Evolutionary conservation across 2,113 vertebrate genomes (phyloP).

Genomic region (Datnioides undecimradiatus): DNA sequence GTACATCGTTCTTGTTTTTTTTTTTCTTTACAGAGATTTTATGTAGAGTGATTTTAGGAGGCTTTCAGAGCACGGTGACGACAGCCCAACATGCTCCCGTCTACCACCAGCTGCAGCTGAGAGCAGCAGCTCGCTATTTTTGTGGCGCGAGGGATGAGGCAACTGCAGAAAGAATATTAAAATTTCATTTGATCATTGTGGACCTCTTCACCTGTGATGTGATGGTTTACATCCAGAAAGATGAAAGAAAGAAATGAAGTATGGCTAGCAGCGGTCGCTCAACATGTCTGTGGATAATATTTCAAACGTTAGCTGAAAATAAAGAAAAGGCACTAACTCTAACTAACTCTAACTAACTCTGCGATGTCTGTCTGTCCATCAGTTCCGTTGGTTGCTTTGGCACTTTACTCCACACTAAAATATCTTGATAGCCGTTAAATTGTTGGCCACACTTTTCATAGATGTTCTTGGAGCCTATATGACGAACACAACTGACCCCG

Average conservation of each 20-base stretch:
- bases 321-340: too few species aligned
- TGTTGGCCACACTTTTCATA: too few species aligned
- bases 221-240: constrained; percentile 11
- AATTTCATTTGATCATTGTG: constrained; percentile 18
- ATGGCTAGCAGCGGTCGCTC: neutral
- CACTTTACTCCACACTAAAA: too few species aligned
- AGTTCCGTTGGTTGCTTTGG: too few species aligned
- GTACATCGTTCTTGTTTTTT: neutral
- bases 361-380: too few species aligned
- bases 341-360: too few species aligned
- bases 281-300: neutral
- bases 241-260: neutral
- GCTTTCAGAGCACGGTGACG: constrained; percentile 16
- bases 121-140: constrained; percentile 35
- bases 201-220: constrained; percentile 16
- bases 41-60: constrained; percentile 18
- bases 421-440: too few species aligned
- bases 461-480: too few species aligned
- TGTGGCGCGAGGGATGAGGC: constrained; percentile 6
- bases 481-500: too few species aligned
- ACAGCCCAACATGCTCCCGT: constrained; percentile 10
- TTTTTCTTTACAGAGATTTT: neutral
- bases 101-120: constrained; percentile 1
- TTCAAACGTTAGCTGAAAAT: neutral
- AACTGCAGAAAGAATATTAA: constrained; percentile 17